Base-by-base conservation (phyloP, 2,888 invertebrate species). In the Diabrotica balteata region DNA sequence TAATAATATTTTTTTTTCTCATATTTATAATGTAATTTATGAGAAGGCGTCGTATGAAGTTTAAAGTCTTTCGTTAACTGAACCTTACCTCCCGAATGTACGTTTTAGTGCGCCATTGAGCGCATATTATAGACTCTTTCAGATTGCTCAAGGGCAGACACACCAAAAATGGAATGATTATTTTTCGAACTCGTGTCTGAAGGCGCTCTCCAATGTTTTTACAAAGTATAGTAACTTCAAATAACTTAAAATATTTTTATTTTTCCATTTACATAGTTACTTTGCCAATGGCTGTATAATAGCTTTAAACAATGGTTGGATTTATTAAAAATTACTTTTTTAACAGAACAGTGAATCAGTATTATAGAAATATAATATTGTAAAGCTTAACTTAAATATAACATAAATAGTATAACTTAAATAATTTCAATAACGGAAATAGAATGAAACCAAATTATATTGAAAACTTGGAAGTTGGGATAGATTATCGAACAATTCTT, bases 121-220 rank as follows among this genome's bases (percentile, higher is more conserved):
- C 75, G 75, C 76, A 77, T 77, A 78, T 77, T 79, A 79, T 75
- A 79, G 79, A 78, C 79, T 79, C 76, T 77, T 78, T 78, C 72
- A 75, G 78, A 78, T 80, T 74, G 78, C 80, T 81, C 81, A 81
- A 81, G 81, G 81, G 81, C 81, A 80, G 80, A 80, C 80, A 75
- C 78, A 80, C 81, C 80, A 80, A 82, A 82, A 81, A 81, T 78
- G 81, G 81, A 78, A 81, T 80, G 78, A 77, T 76, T 80, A 80
- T 81, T 81, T 81, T 81, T 81, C 77, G 78, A 79, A 79, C 76
- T 78, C 79, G 79, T 79, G 79, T 78, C 81, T 80, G 75, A 77
- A 78, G 77, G 76, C 76, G 75, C 74, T 77, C 66, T 69, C 74
- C 76, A 73, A 79, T 76, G 79, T 78, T 80, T 80, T 80, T 75